phyloP scores from a whole-genome alignment of 1,140 invertebrate species.

The Trichomalopsis sarcophagae region DNA sequence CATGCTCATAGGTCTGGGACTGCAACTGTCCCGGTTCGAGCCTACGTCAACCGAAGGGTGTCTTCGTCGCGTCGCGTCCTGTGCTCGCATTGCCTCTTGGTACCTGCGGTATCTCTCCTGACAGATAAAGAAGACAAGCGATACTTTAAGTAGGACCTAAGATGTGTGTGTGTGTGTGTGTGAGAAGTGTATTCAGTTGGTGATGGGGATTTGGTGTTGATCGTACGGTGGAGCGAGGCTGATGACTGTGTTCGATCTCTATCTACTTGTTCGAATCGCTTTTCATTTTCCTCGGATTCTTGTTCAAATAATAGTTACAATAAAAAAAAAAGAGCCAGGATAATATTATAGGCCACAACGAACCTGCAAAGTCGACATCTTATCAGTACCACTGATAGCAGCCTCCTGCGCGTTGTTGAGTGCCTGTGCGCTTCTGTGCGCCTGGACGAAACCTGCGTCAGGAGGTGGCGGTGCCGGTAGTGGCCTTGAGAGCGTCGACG shows the following conservation, averaged over 20 bases:
- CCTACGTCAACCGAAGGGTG: constrained; percentile 54
- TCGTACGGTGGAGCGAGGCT: no score
- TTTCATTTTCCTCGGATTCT: no score
- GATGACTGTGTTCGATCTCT: no score
- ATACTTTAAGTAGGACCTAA: background rate
- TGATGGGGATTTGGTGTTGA: no score
- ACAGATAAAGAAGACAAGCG: background rate
- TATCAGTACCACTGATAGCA: constrained; percentile 61
- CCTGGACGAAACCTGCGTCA: background rate
- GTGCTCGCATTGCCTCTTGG: constrained; percentile 77
- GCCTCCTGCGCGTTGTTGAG: constrained; percentile 2
- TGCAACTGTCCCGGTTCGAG: constrained; percentile 54
- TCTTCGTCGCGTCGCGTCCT: constrained; percentile 69
- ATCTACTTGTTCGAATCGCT: no score
- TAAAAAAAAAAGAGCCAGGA: no score
- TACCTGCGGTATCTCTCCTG: constrained; percentile 81
- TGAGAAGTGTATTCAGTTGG: background rate
- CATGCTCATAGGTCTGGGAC: constrained; percentile 59
- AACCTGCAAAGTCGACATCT: constrained; percentile 73
- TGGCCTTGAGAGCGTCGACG: constrained; percentile 35
- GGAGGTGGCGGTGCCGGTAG: constrained; percentile 32
- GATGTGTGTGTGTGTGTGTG: background rate
- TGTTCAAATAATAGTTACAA: no score
- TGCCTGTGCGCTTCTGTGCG: background rate
- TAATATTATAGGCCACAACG: background rate